phyloP scores from a whole-genome alignment of 1,140 invertebrate genomes.

The Psilanteris sp. region DNA sequence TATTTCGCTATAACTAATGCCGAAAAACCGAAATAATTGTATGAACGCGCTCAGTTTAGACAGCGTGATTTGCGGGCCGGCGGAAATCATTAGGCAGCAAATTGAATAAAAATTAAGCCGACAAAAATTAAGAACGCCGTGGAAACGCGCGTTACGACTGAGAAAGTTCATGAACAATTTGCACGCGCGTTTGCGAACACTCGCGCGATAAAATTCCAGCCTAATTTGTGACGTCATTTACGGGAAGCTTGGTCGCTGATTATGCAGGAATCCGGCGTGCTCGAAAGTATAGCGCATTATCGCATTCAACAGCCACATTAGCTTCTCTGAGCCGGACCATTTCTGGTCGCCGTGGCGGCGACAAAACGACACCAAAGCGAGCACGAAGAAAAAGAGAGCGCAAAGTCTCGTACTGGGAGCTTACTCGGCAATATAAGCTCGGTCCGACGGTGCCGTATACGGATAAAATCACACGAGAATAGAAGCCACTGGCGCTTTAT shows the following conservation, averaged over 20 bases:
- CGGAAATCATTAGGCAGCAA: not conserved
- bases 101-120: slow-evolving; percentile 12
- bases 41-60: no score
- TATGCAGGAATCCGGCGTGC: slow-evolving; percentile 48
- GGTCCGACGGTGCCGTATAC: slow-evolving; percentile 17
- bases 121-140: not conserved
- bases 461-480: slow-evolving; percentile 62
- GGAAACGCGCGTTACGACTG: slow-evolving; percentile 3
- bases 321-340: slow-evolving; percentile 35
- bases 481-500: slow-evolving; percentile 34
- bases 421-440: slow-evolving; percentile 61
- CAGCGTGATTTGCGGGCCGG: no score
- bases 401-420: slow-evolving; percentile 57
- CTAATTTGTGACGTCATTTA: slow-evolving; percentile 54
- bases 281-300: slow-evolving; percentile 58
- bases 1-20: no score
- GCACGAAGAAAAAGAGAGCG: slow-evolving; percentile 46
- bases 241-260: slow-evolving; percentile 39
- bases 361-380: slow-evolving; percentile 53
- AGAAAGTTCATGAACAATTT: slow-evolving; percentile 39
- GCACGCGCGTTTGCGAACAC: slow-evolving; percentile 23
- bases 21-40: no score
- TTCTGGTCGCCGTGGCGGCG: slow-evolving; percentile 56
- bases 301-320: slow-evolving; percentile 61
- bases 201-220: slow-evolving; percentile 35